Evolutionary conservation across 2,113 vertebrate species (phyloP).

Genomic region (Perognathus longimembris): DNA sequence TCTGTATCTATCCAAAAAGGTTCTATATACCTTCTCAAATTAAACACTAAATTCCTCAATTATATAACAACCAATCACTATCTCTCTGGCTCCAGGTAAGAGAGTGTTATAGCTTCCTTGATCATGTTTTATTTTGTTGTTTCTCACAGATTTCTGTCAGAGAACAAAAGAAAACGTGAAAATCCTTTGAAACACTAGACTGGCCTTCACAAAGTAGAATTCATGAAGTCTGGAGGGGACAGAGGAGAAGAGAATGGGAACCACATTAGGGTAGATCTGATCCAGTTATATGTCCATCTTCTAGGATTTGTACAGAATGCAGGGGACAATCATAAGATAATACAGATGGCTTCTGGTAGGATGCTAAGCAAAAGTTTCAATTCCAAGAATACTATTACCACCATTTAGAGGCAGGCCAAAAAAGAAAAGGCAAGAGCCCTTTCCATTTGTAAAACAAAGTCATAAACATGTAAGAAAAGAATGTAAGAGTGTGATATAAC

Average conservation of each 20-base stretch:
- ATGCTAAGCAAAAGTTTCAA: slow-evolving; percentile 30
- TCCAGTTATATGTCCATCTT: neutral
- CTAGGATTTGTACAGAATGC: neutral
- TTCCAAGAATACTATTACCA: neutral
- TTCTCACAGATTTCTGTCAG: slow-evolving; percentile 46
- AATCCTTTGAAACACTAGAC: neutral
- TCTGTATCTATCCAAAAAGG: neutral
- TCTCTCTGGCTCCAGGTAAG: neutral
- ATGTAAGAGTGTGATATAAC: neutral
- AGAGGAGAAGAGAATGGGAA: neutral
- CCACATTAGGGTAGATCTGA: neutral
- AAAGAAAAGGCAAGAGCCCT: neutral
- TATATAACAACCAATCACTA: neutral
- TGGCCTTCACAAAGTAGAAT: slow-evolving; percentile 8
- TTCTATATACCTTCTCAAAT: neutral
- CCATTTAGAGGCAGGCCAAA: neutral
- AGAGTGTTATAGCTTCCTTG: neutral
- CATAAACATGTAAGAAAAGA: neutral
- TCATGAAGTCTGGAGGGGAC: neutral
- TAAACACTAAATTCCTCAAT: neutral
- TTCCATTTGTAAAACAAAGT: slow-evolving; percentile 14
- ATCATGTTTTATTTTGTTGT: slow-evolving; percentile 27
- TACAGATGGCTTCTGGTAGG: neutral
- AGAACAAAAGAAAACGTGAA: slow-evolving; percentile 57
- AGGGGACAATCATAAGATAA: neutral